phyloP scores from a whole-genome alignment of 1,140 invertebrate genomes.

The Papilio xuthus region DNA sequence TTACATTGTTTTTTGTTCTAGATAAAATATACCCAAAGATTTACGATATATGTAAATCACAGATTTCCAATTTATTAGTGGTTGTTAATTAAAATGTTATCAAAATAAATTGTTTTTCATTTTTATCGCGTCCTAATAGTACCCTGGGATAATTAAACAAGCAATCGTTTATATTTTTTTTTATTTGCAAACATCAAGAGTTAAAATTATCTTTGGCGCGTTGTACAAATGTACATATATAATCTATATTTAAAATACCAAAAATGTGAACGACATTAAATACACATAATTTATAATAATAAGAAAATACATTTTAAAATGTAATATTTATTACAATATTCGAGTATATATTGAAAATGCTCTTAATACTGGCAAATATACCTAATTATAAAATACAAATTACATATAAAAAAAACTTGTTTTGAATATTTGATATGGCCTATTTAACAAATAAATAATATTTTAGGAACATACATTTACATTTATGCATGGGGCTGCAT shows the following conservation, averaged over 20 bases:
- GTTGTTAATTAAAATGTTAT: constrained; percentile 42
- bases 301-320: not conserved
- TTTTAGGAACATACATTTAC: not conserved
- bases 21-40: constrained; percentile 19
- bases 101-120: constrained; percentile 13
- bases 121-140: not conserved
- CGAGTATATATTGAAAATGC: not conserved
- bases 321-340: not conserved
- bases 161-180: not conserved
- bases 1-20: constrained; percentile 17
- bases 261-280: not conserved
- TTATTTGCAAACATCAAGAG: constrained; percentile 5
- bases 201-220: constrained; percentile 13
- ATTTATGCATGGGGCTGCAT: not conserved
- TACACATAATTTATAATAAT: not conserved
- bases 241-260: not conserved
- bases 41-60: constrained; percentile 31
- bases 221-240: not conserved
- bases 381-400: not conserved
- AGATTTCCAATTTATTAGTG: constrained; percentile 40
- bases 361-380: constrained; percentile 9
- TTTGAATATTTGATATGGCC: not conserved
- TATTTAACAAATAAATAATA: not conserved
- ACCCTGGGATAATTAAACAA: not conserved
- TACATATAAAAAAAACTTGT: not conserved